Base-by-base conservation (phyloP, 2,113 vertebrate species). In the Bagarius yarrelli region DNA sequence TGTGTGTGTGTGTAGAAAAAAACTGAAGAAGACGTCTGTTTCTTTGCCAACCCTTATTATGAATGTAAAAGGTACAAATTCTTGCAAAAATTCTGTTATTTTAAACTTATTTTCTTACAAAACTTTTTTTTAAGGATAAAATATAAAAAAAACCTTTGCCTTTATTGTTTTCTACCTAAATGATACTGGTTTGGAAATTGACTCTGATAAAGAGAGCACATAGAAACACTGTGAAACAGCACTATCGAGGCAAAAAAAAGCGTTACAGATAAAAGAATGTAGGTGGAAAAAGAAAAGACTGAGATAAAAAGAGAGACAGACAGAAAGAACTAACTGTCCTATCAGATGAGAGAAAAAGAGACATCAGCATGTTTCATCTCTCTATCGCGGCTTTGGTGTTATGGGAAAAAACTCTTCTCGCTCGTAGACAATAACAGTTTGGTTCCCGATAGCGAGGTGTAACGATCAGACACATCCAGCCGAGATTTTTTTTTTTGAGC, bases 401-500 rank as follows among this genome's bases (percentile, higher is more conserved):
- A 90, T 93, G 92, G 91, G 93, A 92, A 92, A 91, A 84, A 88
- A 82, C 85, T 40, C 86, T 90, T 89, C 89, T 90, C 87, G 87
- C 87, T 80, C 57, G 79, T 86, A 91, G 88, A 91, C 87, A 90
- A 88, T 90, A 91, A 91, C 89, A 89, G 72, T 77, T 87, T 81
- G 88, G 85, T 89, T 71, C 86, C 86, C 61, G 90, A 89, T 91
- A 90, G 85, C 60, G 64, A 82, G 78, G 23, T 79, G 83, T 84
- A 23, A 75, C 81, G 84, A 89, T 91, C 91, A 86, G 79, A 87
- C 79, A 84, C 85, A 79, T 81, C 81, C 78, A 60, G 27, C 40
- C 8, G 60, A 90, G 81, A 89, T 90, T 87, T 87, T 79, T 83
- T 87, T 87, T 79, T 83, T 36, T 79, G 53, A 87, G 85, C 77